A percentile compares a stretch with the other conserved stretches of the same genome.
Conservation (phyloP, 2,888 invertebrate genomes). For the Lasioglossum marginatum region DNA sequence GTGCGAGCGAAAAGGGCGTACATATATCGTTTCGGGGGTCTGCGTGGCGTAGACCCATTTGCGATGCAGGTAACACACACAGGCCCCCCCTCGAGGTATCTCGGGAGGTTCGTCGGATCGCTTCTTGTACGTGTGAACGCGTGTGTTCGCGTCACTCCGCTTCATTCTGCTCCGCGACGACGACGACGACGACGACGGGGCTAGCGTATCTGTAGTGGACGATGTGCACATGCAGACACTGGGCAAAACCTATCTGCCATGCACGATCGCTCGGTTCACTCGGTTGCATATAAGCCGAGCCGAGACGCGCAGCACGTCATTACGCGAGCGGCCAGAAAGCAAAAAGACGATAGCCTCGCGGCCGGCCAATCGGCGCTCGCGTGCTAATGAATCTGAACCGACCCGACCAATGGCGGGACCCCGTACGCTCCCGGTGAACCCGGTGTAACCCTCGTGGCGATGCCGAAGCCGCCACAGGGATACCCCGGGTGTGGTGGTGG, state of each 20-base stretch:
- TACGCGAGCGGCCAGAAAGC: constrained; percentile 75
- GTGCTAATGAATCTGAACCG: constrained; percentile 81
- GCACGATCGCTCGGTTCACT: constrained; percentile 81
- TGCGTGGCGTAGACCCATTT: constrained; percentile 78
- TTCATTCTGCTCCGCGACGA: not conserved
- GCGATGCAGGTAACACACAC: constrained; percentile 71
- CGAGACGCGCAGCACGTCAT: constrained; percentile 77
- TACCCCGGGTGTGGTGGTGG: constrained; percentile 66
- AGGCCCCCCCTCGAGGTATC: constrained; percentile 67
- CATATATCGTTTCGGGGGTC: constrained; percentile 58
- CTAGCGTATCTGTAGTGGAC: constrained; percentile 37
- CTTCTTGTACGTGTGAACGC: constrained; percentile 61
- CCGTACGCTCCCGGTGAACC: constrained; percentile 65
- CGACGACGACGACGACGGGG: not conserved
- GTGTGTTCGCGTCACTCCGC: not conserved
- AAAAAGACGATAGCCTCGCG: constrained; percentile 75
- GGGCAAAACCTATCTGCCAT: constrained; percentile 78
- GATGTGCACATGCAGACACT: constrained; percentile 70
- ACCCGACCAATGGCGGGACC: constrained; percentile 76
- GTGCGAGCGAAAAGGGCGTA: constrained; percentile 62
- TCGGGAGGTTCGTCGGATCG: constrained; percentile 63
- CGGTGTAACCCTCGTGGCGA: constrained; percentile 73
- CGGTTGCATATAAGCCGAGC: constrained; percentile 72
- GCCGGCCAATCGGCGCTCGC: constrained; percentile 76
- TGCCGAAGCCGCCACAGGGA: constrained; percentile 58